phyloP scores from a whole-genome alignment of 2,113 vertebrate species.

The Sander vitreus region DNA sequence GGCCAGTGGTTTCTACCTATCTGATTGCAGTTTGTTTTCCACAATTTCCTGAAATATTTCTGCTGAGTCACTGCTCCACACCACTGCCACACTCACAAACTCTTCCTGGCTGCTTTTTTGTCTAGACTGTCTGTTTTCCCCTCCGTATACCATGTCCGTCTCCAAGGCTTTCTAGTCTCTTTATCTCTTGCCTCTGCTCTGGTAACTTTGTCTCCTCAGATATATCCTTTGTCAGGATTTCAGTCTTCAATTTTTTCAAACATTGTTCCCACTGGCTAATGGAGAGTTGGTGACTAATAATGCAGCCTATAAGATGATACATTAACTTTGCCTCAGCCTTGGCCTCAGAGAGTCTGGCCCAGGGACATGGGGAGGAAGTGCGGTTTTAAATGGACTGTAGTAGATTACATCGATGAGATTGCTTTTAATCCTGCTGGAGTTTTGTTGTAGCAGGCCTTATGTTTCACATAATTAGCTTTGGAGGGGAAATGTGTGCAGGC shows the following conservation, averaged over 20 bases:
- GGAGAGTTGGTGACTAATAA: conserved; percentile 57
- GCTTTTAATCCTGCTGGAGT: conserved; percentile 65
- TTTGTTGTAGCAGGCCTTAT: conserved; percentile 25
- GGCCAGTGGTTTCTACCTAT: neutral
- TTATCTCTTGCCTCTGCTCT: conserved; percentile 28
- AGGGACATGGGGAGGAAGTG: conserved; percentile 26
- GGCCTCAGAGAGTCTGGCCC: conserved; percentile 6
- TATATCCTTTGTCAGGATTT: conserved; percentile 36
- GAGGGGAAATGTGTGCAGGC: conserved; percentile 25
- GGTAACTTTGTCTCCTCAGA: conserved; percentile 15
- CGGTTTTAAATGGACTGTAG: conserved; percentile 53
- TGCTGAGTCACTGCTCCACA: conserved; percentile 59
- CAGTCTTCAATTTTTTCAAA: neutral
- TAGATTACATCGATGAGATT: conserved; percentile 59
- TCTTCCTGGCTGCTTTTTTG: conserved; percentile 4
- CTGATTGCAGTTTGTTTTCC: conserved; percentile 29
- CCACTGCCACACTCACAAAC: neutral
- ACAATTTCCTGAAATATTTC: conserved; percentile 34
- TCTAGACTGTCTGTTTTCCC: conserved; percentile 25
- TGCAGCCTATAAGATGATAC: conserved; percentile 39
- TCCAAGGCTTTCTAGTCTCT: conserved; percentile 35
- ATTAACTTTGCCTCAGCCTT: conserved; percentile 17
- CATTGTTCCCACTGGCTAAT: conserved; percentile 43
- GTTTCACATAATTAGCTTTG: conserved; percentile 68
- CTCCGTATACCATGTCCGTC: conserved; percentile 1